Base-by-base conservation (phyloP, 2,888 invertebrate species). In the Ophion ventricosus region DNA sequence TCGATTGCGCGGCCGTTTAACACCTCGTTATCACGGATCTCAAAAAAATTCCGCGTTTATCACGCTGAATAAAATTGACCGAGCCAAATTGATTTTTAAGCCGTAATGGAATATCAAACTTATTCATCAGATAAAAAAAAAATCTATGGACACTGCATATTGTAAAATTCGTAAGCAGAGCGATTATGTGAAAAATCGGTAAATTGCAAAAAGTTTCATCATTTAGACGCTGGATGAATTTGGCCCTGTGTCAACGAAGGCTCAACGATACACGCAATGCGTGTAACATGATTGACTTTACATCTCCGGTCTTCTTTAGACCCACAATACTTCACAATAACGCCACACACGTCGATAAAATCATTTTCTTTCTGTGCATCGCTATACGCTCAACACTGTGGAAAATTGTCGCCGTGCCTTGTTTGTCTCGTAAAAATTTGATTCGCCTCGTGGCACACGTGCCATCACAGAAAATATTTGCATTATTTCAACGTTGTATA, bases 341-440 rank as follows among this genome's bases (percentile, higher is more conserved):
- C 70, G 64, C 20, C 66, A 40, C 64, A 23, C n/a, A 67, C 35
- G 14, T 49, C 49, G 54, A 76, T 56, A 29, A 26, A 20, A 56
- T 57, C 1, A 14, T 57, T 25, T 43, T 29, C 61, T 66, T 72
- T 54, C 17, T 70, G 70, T 43, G 35, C 63, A 35, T 43, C n/a
- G 29, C 1, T 17, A 59, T 35, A 25, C 17, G 35, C 29, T 54
- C 63, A 49, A 76, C 80, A 80, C 67, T 73, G 49, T 66, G 73
- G 74, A 63, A 59, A 80, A 61, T 77, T 77, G 54, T 72, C 2
- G 5, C 10, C 5, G 43, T 75, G 29, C 64, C n/a, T n/a, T 23
- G 23, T 20, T 64, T 69, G 26, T 74, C 66, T 25, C 56, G 78
- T 72, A 83, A 72, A 82, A 82, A 79, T 77, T 82, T 82, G 67